These are phyloP conservation scores for Ormyrus thymus DNA, from an alignment of 2,888 invertebrate genomes.

Conservation along the genomic window DNA sequence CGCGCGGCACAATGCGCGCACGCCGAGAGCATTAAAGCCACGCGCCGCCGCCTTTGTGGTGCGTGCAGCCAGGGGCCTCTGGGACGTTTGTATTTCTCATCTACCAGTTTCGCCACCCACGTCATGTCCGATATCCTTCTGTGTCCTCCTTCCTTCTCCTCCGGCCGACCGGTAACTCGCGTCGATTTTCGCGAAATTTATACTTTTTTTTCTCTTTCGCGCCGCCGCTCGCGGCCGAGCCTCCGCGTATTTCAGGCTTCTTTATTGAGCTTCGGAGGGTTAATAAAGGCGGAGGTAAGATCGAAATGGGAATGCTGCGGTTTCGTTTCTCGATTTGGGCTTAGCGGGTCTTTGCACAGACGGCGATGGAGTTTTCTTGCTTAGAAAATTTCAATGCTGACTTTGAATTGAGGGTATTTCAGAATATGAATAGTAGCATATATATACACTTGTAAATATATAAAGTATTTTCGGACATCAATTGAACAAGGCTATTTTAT, in stretches of 20 bases:
- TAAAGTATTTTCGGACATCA: background rate
- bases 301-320: constrained; percentile 1
- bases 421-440: too few relatives aligned
- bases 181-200: constrained; percentile 5
- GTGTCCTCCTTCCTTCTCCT: background rate
- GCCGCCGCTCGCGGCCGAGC: background rate
- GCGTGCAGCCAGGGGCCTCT: constrained; percentile 34
- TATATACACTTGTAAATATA: too few relatives aligned
- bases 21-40: constrained; percentile 32
- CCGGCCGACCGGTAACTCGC: background rate
- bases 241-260: background rate
- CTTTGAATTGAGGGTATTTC: too few relatives aligned
- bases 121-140: constrained; percentile 26
- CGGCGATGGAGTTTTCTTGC: too few relatives aligned
- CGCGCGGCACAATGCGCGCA: constrained; percentile 23
- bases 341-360: background rate
- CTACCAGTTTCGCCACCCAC: constrained; percentile 71
- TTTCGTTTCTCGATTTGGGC: background rate
- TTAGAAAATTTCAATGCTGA: too few relatives aligned
- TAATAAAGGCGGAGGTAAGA: background rate
- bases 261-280: background rate
- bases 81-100: constrained; percentile 71
- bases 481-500: too few relatives aligned
- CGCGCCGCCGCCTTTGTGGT: constrained; percentile 53
- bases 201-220: background rate